Evolutionary conservation across 2,113 vertebrate species (phyloP).

Genomic region (Stegostoma tigrinum): DNA sequence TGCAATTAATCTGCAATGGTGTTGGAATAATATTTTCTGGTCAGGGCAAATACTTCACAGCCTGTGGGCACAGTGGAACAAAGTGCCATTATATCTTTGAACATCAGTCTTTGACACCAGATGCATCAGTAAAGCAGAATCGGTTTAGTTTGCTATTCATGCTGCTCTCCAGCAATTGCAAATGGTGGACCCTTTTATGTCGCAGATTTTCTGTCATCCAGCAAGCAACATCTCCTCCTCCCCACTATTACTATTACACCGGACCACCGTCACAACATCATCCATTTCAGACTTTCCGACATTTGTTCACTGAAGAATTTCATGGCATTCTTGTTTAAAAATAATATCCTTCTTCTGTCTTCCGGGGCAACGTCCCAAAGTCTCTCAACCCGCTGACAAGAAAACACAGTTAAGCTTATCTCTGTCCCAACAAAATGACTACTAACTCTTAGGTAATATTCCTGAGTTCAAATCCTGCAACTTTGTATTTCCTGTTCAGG

Average conservation of each 20-base stretch:
- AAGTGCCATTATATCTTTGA: conserved; percentile 4
- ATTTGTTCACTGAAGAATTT: not conserved
- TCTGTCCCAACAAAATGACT: too few relatives aligned
- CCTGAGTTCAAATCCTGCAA: too few relatives aligned
- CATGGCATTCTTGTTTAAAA: not conserved
- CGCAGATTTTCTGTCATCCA: not conserved
- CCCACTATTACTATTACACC: not conserved
- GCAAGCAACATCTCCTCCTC: not conserved
- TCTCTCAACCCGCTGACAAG: too few relatives aligned
- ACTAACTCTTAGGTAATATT: too few relatives aligned
- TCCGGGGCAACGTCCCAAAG: not conserved
- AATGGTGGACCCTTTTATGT: too few relatives aligned
- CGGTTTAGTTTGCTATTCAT: not conserved
- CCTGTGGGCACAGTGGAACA: conserved; percentile 1
- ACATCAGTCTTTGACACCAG: not conserved
- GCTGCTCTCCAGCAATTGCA: not conserved
- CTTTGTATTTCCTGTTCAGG: too few relatives aligned
- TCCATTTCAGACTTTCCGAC: not conserved
- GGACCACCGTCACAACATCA: too few relatives aligned
- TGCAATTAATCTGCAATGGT: conserved; percentile 18
- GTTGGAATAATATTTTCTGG: conserved; percentile 33
- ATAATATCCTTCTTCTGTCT: not conserved
- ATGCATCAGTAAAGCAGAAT: not conserved
- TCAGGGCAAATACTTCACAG: conserved; percentile 14
- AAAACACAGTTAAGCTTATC: too few relatives aligned